Base-by-base conservation (phyloP, 2,797 vertebrate species). In the Neomorphus geoffroyi region DNA sequence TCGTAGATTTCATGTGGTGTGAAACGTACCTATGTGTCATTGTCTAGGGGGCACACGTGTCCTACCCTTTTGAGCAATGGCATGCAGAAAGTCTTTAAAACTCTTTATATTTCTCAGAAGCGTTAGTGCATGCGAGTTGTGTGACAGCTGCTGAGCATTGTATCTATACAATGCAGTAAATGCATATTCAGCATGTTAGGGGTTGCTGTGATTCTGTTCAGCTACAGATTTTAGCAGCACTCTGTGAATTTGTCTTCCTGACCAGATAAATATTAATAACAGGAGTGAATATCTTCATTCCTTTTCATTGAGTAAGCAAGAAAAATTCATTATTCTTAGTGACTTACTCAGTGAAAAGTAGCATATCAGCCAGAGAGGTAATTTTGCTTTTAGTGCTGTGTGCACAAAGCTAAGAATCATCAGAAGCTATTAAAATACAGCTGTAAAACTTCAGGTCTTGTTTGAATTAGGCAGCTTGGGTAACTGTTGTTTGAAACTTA, bases 381-480 rank as follows among this genome's bases (percentile, higher is more conserved):
- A 54, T 80, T 69, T 79, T 65, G 48, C 66, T 72, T 45, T 56
- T 71, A 48, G 39, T 88, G 66, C 60, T 0, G 0, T n/a, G 22
- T 81, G 33, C 45, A 60, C 71, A 79, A 75, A 54, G 48, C 19
- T 69, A 78, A 58, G 50, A 84, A 45, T 84, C 71, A 64, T 86
- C 62, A 82, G 77, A 88, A 90, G 58, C n/a, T 80, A n/a, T 88
- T 93, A 79, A 88, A 89, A 80, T 89, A 80, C 79, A 86, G 71
- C 78, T 95, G 67, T 84, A 86, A 93, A 92, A 82, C 1, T 15
- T 78, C 33, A 48, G 37, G 45, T 67, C 53, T 61, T 93, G 60
- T 88, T 94, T 94, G 74, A 88, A 50, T 73, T 93, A 75, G 72
- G 45, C 56, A 80, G 18, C 39, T 93, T 84, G 54, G 54, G 79